Base-by-base conservation (phyloP, 1,140 invertebrate species). In the Monochamus saltuarius region DNA sequence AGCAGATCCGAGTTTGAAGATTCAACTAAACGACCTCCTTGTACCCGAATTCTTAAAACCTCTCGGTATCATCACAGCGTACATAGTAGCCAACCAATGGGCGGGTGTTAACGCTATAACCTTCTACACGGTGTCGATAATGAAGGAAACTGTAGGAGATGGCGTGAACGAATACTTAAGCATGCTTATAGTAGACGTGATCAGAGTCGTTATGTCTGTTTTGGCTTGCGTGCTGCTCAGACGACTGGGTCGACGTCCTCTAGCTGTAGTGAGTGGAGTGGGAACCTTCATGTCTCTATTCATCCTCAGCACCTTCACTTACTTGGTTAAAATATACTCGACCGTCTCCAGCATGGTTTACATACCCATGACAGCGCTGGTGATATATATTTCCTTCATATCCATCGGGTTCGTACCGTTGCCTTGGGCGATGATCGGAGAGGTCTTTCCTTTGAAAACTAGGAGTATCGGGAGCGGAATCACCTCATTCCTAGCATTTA, bases 51-150 rank as follows among this genome's bases (percentile, higher is more conserved):
- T 79, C 29, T 76, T 73, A 10, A 85, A 82, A 60, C 86, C 86
- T 3, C 70, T 88, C n/a, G 61, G 80, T 1, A 82, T 88, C 8
- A 79, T 86, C 67, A 77, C 80, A 9, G 59, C 82, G 14, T 83
- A 85, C 59, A 87, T 88, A 63, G 74, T 85, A 37, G 81, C 83
- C 0, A 79, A 80, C 54, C 86, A 88, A 62, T 85, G 85, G 57
- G 80, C 82, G 9, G 87, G 87, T 0, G 78, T 85, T 0, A 87
- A 90, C 70, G 87, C 86, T 0, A 79, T 91, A 1, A 84, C 84
- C 43, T 91, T 89, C 73, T 91, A 90, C 71, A 85, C 87, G 0
- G 85, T 89, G 14, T 77, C 81, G 35, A 86, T 85, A 40, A 81
- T 83, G 68, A 76, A 81, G 52, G 78, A 83, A 36, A 77, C 82